Evolutionary conservation across 2,797 vertebrate species (phyloP).

Genomic region (Megalops cyprinoides): DNA sequence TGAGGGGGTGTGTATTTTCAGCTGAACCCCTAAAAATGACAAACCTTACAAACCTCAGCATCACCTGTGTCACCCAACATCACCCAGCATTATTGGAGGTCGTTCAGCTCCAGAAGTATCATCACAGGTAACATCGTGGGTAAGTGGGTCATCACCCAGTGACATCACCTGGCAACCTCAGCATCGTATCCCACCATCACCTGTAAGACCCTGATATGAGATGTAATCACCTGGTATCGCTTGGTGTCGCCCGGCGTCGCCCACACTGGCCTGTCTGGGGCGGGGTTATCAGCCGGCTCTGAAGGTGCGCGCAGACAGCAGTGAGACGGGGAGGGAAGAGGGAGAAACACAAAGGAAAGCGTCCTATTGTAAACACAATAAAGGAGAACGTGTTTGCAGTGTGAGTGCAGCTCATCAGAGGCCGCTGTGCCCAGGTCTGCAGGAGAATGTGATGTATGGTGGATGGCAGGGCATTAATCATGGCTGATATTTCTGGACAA

Average conservation of each 20-base stretch:
- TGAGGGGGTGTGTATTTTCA: background rate
- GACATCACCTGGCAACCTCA: background rate
- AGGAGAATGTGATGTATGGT: constrained; percentile 67
- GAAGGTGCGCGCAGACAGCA: constrained; percentile 56
- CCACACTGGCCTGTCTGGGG: constrained; percentile 37
- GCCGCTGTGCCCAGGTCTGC: constrained; percentile 56
- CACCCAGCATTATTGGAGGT: background rate
- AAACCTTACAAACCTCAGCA: constrained; percentile 10
- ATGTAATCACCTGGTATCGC: constrained; percentile 33
- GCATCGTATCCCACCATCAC: constrained; percentile 43
- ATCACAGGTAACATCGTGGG: too few species aligned
- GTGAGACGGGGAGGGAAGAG: constrained; percentile 48
- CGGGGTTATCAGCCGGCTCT: constrained; percentile 61
- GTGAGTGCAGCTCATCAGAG: constrained; percentile 67
- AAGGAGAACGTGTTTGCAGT: constrained; percentile 68
- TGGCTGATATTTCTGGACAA: constrained; percentile 71
- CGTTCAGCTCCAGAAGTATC: background rate
- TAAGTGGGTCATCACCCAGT: too few species aligned
- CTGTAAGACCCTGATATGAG: too few species aligned
- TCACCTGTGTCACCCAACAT: background rate
- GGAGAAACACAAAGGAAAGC: constrained; percentile 36
- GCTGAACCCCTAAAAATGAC: background rate
- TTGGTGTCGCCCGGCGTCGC: background rate
- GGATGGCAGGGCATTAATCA: constrained; percentile 72
- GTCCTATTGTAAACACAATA: constrained; percentile 74